Percentiles rank a stretch among this genome's conserved stretches.
Evolutionary conservation across 2,888 invertebrate species (phyloP).

Genomic region (Dioctria rufipes): DNA sequence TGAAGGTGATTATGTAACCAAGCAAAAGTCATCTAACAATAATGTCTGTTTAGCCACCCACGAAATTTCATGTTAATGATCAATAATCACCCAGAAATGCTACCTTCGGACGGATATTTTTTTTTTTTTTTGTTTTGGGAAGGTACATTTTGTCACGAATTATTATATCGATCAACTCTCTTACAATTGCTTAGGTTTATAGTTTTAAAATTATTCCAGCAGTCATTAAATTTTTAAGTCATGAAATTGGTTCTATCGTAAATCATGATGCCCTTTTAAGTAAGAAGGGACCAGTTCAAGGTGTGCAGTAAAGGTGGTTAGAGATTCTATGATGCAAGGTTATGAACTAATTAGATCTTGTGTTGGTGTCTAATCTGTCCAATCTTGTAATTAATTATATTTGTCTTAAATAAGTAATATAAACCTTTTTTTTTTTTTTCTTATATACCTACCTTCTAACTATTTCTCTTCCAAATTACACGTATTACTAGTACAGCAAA

Average conservation of each 20-base stretch:
- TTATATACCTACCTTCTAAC: no score
- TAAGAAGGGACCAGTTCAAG: not conserved
- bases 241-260: not conserved
- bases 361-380: no score
- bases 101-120: conserved; percentile 25
- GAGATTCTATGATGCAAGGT: not conserved
- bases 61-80: not conserved
- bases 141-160: conserved; percentile 42
- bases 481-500: no score
- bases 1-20: no score
- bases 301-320: not conserved
- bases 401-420: no score
- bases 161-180: not conserved
- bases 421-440: no score
- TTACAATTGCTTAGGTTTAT: not conserved
- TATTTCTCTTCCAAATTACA: no score
- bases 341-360: no score
- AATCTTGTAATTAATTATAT: no score
- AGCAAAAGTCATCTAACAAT: no score
- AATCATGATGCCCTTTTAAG: not conserved
- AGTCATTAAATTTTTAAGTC: not conserved
- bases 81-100: conserved; percentile 6
- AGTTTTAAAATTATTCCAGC: not conserved
- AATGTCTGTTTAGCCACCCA: no score
- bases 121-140: not conserved